Evolutionary conservation across 2,113 vertebrate species (phyloP), one percentile per base, ranked within the genome.

Genomic region (Centropus unirufus): DNA sequence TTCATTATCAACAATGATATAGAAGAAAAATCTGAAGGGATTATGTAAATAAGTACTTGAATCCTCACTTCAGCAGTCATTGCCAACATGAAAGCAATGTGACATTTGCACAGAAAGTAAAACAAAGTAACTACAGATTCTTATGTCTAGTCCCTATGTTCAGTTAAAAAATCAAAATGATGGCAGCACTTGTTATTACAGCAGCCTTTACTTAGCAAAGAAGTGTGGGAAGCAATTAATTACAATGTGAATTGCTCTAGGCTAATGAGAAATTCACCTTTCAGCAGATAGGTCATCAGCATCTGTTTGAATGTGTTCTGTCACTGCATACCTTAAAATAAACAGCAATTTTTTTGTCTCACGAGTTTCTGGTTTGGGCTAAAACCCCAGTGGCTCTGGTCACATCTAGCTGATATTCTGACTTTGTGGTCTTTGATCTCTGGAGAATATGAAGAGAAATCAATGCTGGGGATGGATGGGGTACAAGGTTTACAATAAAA

Each of bases 1-100:
- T 92, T 93, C 55, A 73, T 87, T 93, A 81, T 76, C 51, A 72
- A 54, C 59, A 85, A 58, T 83, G 51, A 76, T 66, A 64, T 40
- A 44, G 89, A 69, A 93, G 58, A 91, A 88, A 93, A 91, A 85
- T 93, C 67, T 85, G 68, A 83, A 72, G 61, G 89, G 72, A 90
- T 95, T 90, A 86, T 96, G 92, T 70, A 93, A 94, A 90, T 82
- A 88, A 96, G 72, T 62, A 64, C 82, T 85, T 55, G 82, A 90
- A 88, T 95, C 72, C 70, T 82, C 75, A 90, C 61, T 91, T 95
- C 83, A 91, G 55, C 69, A 86, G 30, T 88, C 80, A 62, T 40
- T 94, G 54, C 76, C 79, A 76, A 19, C 61, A 61, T 47, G 66
- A 93, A 72, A 95, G 80, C 34, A 49, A 29, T 44, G 23, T 87